phyloP scores from a whole-genome alignment of 1,140 invertebrate species.

The Sitobion miscanthi region DNA sequence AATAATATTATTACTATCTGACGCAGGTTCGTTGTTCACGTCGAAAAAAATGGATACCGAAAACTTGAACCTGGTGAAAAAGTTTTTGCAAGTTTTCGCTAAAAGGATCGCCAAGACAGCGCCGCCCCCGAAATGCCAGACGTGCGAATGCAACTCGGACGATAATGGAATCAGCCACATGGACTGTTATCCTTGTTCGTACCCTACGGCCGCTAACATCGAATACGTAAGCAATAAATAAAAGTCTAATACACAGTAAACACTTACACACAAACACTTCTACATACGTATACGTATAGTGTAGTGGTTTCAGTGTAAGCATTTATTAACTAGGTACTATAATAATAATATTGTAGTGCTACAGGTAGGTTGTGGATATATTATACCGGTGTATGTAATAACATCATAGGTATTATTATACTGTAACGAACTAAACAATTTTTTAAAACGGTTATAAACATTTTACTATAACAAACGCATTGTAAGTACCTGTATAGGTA shows the following conservation, averaged over 20 bases:
- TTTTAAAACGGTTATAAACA: background rate
- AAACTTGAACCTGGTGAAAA: slow-evolving; percentile 69
- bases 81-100: slow-evolving; percentile 74
- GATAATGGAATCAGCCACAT: slow-evolving; percentile 71
- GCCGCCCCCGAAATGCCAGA: slow-evolving; percentile 70
- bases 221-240: slow-evolving; percentile 65
- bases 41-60: slow-evolving; percentile 68
- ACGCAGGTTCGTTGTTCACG: slow-evolving; percentile 68
- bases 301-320: background rate
- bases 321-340: background rate
- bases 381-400: background rate
- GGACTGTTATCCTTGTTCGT: slow-evolving; percentile 69
- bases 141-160: slow-evolving; percentile 76
- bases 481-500: background rate
- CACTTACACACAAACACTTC: too few relatives aligned
- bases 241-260: background rate
- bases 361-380: background rate
- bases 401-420: background rate
- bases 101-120: slow-evolving; percentile 72
- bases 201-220: slow-evolving; percentile 65
- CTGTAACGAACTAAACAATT: background rate
- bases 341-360: background rate
- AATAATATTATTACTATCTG: background rate
- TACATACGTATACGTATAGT: background rate
- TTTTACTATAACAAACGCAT: background rate